Evolutionary conservation across 2,888 invertebrate genomes (phyloP).

Genomic region (Physocephala rufipes): DNA sequence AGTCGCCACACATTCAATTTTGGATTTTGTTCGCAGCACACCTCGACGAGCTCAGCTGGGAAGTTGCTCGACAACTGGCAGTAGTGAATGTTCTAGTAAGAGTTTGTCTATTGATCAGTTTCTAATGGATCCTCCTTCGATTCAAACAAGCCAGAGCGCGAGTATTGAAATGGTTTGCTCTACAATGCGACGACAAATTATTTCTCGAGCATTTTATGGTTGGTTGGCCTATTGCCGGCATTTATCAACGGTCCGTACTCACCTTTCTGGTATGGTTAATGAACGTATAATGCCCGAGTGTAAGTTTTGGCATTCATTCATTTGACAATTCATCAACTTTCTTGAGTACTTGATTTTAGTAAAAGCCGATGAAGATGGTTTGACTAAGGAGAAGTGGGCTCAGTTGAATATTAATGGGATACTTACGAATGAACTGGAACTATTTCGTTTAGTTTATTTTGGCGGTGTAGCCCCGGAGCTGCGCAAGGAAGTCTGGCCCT

Average conservation of each 20-base stretch:
- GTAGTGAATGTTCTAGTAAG: conserved; percentile 73
- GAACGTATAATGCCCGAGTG: conserved; percentile 75
- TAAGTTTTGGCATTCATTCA: conserved; percentile 53
- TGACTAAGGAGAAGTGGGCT: conserved; percentile 82
- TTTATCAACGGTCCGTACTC: conserved; percentile 89
- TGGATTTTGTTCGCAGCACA: conserved; percentile 69
- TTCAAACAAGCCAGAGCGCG: conserved; percentile 67
- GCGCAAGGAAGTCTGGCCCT: conserved; percentile 86
- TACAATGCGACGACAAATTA: conserved; percentile 94
- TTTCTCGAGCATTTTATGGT: conserved; percentile 94
- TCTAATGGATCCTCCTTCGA: conserved; percentile 56
- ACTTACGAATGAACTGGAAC: conserved; percentile 74
- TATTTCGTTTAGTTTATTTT: conserved; percentile 85
- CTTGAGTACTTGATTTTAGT: conserved; percentile 61
- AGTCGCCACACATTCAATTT: conserved; percentile 76
- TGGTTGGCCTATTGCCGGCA: conserved; percentile 96
- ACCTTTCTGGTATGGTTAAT: conserved; percentile 88
- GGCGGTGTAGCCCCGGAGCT: conserved; percentile 86
- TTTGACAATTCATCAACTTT: too few relatives aligned
- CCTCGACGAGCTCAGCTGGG: conserved; percentile 68
- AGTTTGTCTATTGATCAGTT: conserved; percentile 66
- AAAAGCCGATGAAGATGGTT: conserved; percentile 73
- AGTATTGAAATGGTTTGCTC: conserved; percentile 85
- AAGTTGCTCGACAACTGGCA: conserved; percentile 74
- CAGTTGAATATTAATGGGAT: conserved; percentile 73